phyloP scores from a whole-genome alignment of 2,113 vertebrate genomes.

The Anser cygnoides region DNA sequence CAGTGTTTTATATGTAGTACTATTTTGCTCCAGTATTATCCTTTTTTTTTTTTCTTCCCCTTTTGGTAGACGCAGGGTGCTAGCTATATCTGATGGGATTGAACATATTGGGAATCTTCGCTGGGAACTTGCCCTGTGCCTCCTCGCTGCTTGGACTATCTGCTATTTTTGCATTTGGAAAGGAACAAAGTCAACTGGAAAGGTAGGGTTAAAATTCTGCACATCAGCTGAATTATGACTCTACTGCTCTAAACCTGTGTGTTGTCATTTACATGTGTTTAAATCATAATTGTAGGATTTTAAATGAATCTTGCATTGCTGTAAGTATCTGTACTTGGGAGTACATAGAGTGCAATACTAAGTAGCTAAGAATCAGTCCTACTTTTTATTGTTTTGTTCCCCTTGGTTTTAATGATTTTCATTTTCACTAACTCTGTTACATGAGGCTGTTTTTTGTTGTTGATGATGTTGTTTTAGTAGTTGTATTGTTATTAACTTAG shows the following conservation, averaged over 20 bases:
- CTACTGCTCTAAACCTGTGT: too few species aligned
- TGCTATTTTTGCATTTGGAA: conserved; percentile 99
- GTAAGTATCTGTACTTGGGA: neutral
- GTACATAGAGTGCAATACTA: neutral
- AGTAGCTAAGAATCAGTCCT: neutral
- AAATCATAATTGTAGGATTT: neutral
- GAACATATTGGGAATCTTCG: conserved; percentile 93
- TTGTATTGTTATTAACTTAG: neutral
- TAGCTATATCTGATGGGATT: conserved; percentile 93
- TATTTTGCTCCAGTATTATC: neutral
- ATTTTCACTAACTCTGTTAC: neutral
- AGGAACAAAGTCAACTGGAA: conserved; percentile 97
- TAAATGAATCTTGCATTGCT: neutral
- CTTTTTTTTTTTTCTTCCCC: neutral
- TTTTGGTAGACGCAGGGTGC: conserved; percentile 85
- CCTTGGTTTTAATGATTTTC: neutral
- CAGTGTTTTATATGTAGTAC: neutral
- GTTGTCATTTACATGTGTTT: neutral
- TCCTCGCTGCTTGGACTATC: conserved; percentile 95
- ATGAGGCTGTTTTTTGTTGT: neutral
- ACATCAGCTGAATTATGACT: neutral
- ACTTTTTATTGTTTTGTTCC: neutral
- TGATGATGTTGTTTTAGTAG: neutral
- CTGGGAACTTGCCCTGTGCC: conserved; percentile 95
- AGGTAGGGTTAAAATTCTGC: conserved; percentile 79